Conservation (phyloP, 2,113 vertebrate genomes). For the Fregetta grallaria region DNA sequence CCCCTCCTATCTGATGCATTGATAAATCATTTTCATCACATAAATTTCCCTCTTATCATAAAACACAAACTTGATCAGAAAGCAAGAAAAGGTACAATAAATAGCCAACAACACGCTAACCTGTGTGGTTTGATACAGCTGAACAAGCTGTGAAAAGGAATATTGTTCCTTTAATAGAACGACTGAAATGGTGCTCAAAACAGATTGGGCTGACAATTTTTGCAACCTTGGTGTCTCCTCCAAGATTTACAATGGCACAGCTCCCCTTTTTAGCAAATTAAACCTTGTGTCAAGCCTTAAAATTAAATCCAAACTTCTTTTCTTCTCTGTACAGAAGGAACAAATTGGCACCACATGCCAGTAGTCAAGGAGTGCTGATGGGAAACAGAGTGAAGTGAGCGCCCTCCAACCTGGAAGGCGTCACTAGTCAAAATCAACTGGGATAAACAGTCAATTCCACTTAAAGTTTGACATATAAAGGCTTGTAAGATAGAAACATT, state of each 20-base stretch:
- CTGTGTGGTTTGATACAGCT: slow-evolving; percentile 25
- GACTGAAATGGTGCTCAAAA: slow-evolving; percentile 43
- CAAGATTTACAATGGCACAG: slow-evolving; percentile 76
- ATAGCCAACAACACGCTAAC: background rate
- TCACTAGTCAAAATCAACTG: slow-evolving; percentile 66
- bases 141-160: slow-evolving; percentile 50
- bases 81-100: slow-evolving; percentile 23
- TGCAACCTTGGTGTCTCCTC: slow-evolving; percentile 70
- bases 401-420: slow-evolving; percentile 67
- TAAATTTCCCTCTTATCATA: background rate
- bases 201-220: slow-evolving; percentile 64
- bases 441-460: slow-evolving; percentile 72
- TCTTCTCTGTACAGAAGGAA: slow-evolving; percentile 73
- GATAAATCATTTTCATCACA: background rate
- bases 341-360: slow-evolving; percentile 78
- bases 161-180: slow-evolving; percentile 53
- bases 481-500: slow-evolving; percentile 61
- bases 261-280: slow-evolving; percentile 79
- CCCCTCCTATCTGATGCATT: background rate
- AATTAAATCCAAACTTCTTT: slow-evolving; percentile 76
- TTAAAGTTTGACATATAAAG: slow-evolving; percentile 67
- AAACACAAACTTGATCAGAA: background rate
- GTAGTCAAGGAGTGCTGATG: slow-evolving; percentile 71
- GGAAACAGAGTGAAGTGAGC: slow-evolving; percentile 70
- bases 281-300: slow-evolving; percentile 77